These are phyloP conservation scores for Thermophis baileyi DNA, from an alignment of 2,113 vertebrate genomes.

Conservation along the genomic window DNA sequence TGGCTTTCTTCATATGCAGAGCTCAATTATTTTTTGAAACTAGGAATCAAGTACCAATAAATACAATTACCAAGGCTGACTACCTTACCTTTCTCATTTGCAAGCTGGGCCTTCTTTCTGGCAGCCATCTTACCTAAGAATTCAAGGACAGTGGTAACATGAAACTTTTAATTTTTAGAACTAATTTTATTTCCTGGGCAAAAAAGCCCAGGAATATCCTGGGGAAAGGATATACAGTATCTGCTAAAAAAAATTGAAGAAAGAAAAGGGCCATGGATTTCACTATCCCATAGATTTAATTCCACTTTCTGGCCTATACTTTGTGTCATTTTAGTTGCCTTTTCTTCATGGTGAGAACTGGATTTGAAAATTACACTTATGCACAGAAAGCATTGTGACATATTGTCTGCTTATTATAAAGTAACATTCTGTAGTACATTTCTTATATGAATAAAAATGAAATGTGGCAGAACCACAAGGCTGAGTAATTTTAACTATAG, in stretches of 20 bases:
- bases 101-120: background rate
- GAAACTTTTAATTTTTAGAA: background rate
- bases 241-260: background rate
- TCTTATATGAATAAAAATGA: background rate
- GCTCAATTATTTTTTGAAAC: background rate
- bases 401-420: background rate
- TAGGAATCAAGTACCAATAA: background rate
- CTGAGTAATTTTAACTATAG: background rate
- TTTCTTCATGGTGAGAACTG: background rate
- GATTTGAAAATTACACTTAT: background rate
- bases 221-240: background rate
- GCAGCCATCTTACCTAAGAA: background rate
- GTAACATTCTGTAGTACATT: background rate
- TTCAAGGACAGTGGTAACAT: background rate
- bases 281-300: background rate
- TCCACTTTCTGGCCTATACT: background rate
- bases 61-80: background rate
- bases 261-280: background rate
- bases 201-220: background rate
- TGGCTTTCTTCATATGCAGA: background rate
- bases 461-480: background rate
- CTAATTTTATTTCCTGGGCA: background rate
- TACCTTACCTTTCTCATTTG: background rate
- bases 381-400: background rate
- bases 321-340: background rate